phyloP scores from a whole-genome alignment of 2,113 vertebrate genomes.

The Heterotis niloticus region DNA sequence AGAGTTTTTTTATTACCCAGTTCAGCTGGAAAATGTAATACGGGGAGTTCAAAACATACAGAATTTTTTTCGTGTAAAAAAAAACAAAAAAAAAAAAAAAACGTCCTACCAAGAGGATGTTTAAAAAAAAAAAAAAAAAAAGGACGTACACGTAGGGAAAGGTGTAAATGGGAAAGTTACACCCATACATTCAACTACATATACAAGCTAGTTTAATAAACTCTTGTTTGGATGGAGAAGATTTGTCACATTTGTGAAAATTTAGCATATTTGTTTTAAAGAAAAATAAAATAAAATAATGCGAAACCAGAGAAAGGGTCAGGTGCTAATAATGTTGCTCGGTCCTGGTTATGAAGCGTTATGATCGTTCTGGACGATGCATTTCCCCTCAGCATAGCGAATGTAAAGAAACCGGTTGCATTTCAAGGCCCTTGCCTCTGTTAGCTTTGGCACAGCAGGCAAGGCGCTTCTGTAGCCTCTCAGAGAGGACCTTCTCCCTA shows the following conservation, averaged over 20 bases:
- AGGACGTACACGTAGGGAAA: conserved; percentile 5
- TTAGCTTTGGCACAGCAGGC: conserved; percentile 54
- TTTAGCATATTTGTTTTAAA: conserved; percentile 9
- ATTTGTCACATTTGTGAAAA: conserved; percentile 28
- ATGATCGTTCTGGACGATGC: conserved; percentile 34
- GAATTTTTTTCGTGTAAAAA: background rate
- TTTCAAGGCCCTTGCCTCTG: conserved; percentile 49
- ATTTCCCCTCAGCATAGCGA: conserved; percentile 50
- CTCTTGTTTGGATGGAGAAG: background rate
- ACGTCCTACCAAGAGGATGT: conserved; percentile 18
- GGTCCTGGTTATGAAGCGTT: conserved; percentile 35
- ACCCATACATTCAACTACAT: too few relatives aligned
- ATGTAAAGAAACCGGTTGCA: conserved; percentile 49
- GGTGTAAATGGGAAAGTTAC: too few relatives aligned
- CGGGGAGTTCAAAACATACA: too few relatives aligned
- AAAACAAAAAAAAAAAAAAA: too few relatives aligned
- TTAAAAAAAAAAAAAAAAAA: conserved; percentile 19
- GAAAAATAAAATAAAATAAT: conserved; percentile 23
- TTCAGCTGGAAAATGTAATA: too few relatives aligned
- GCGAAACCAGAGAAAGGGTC: conserved; percentile 29
- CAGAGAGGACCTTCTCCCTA: conserved; percentile 35
- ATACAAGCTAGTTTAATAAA: conserved; percentile 22
- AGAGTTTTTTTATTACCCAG: too few relatives aligned
- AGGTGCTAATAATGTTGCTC: conserved; percentile 36
- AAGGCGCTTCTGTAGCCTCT: conserved; percentile 47